Evolutionary conservation across 2,888 invertebrate genomes (phyloP), one percentile per base, ranked within the genome.

Genomic region (Blomia tropicalis): DNA sequence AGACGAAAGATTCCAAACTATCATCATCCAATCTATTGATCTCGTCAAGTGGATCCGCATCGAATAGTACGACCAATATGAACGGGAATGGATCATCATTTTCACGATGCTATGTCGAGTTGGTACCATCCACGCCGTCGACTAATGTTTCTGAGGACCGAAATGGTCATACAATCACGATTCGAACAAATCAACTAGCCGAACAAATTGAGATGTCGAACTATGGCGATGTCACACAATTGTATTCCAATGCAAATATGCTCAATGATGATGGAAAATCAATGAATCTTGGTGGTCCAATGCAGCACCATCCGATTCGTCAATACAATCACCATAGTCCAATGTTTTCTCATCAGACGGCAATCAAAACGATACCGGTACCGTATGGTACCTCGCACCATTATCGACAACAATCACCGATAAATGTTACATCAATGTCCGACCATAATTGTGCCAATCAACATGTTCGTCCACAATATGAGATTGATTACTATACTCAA

Each of bases 201-300:
- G 56, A 56, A 36, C 56, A 56, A 56, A 56, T 56, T 31, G 56
- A 56, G 29, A 31, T 56, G 56, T 29, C n/a, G 11, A 29, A 56
- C 29, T 56, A 56, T 56, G 25, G 51, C 19, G 11, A 29, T 11
- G 19, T 4, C 11, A 11, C 22, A 27, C 4, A 54, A 54, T 14
- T 4, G 5, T n/a, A 54, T 19, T 54, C 4, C 11, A n/a, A 27
- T 4, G 4, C 25, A n/a, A n/a, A n/a, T n/a, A n/a, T n/a, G n/a
- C n/a, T n/a, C n/a, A n/a, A n/a, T n/a, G n/a, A n/a, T n/a, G n/a
- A n/a, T n/a, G n/a, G n/a, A n/a, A n/a, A n/a, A n/a, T n/a, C n/a
- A n/a, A n/a, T n/a, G n/a, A n/a, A n/a, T n/a, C n/a, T n/a, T n/a
- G n/a, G n/a, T n/a, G n/a, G n/a, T n/a, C n/a, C n/a, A n/a, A n/a